A percentile compares a stretch with the other conserved stretches of the same genome.
Evolutionary conservation across 2,888 invertebrate genomes (phyloP).

Genomic region (Eupithecia subumbrata): DNA sequence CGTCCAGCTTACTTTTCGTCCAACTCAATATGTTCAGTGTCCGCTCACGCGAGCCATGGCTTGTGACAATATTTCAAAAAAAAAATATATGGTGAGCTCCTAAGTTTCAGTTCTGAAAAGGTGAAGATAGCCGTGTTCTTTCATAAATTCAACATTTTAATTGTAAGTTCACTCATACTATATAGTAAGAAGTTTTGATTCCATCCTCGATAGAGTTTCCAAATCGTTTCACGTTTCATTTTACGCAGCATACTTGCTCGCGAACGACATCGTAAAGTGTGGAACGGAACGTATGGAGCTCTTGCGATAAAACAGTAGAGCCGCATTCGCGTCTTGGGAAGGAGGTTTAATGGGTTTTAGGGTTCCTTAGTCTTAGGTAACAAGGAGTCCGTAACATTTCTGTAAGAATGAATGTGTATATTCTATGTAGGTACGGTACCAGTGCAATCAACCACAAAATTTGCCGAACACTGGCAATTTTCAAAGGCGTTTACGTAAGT

Average conservation of each 20-base stretch:
- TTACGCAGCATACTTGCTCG: conserved; percentile 37
- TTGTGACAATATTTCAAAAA: not conserved
- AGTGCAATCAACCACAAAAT: no score
- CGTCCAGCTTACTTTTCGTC: no score
- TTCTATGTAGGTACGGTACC: not conserved
- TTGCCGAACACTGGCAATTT: not conserved
- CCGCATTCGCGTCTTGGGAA: not conserved
- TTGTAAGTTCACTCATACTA: no score
- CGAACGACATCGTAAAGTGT: conserved; percentile 34
- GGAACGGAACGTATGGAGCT: conserved; percentile 28
- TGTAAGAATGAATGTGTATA: not conserved
- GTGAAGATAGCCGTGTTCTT: no score
- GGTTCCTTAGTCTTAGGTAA: not conserved
- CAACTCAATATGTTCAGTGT: no score
- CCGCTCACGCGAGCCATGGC: not conserved
- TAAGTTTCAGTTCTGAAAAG: not conserved
- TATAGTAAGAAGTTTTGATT: not conserved
- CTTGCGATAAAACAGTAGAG: conserved; percentile 21
- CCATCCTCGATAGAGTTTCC: conserved; percentile 1
- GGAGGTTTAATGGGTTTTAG: conserved; percentile 3
- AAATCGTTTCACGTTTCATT: conserved; percentile 30
- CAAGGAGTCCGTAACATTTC: not conserved
- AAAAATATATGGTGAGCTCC: not conserved
- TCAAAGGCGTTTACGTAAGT: not conserved
- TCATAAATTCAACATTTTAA: not conserved